Base-by-base conservation (phyloP, 2,113 vertebrate genomes). In the Pithys albifrons region DNA sequence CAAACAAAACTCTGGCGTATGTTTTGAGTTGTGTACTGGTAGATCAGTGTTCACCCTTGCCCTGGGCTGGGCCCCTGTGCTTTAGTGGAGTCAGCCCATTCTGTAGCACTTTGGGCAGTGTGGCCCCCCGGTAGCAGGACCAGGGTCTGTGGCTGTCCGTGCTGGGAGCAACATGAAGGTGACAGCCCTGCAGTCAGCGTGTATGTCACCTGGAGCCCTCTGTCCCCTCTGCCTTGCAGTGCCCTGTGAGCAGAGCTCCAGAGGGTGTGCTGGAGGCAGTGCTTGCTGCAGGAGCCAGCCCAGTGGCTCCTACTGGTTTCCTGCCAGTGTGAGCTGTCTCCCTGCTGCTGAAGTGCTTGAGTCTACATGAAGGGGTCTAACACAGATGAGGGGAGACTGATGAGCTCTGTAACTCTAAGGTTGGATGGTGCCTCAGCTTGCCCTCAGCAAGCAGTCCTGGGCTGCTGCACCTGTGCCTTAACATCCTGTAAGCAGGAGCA, bases 11-110 rank as follows among this genome's bases (percentile, higher is more conserved):
- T 3, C 27, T 29, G 24, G 12, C 9, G 14, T 48, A 0, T 4
- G 0, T 78, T 83, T 62, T 1, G 2, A 4, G 14, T 22, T 64
- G n/a, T 35, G 18, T 14, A 3, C 3, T 9, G 1, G 23, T 4
- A 31, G 27, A 2, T 19, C 6, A 29, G 10, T 16, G 25, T 31
- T 64, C 1, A 0, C 7, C 37, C 12, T 7, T 11, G 41, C 58
- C 49, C 54, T 19, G 33, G 25, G 51, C 33, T 31, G 41, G 15
- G 19, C 15, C 6, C 7, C 9, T 3, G 17, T 41, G 62, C 27
- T 46, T 10, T 6, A 31, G 27, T 4, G 31, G 33, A 54, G 46
- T 13, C 13, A 25, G 16, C 12, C 1, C 3, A 6, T 12, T n/a
- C 17, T 16, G 51, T 20, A 54, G 85, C 8, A 9, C 24, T 52